Evolutionary conservation across 2,888 invertebrate species (phyloP).

Genomic region (Hypsopygia costalis): DNA sequence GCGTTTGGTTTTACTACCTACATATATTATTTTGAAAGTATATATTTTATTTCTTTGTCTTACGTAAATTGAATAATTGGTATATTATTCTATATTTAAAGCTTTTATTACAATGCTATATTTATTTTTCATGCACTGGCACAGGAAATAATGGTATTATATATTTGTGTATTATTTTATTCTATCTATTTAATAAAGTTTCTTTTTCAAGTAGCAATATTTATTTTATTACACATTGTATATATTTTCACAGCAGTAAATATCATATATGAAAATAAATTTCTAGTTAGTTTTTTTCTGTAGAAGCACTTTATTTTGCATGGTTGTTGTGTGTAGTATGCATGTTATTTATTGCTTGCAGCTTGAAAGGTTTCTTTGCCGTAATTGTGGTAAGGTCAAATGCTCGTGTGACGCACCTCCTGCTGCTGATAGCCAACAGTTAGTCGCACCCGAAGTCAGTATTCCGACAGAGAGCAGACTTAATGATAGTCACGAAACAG

Average conservation of each 20-base stretch:
- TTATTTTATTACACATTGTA: slow-evolving; percentile 15
- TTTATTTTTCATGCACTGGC: slow-evolving; percentile 5
- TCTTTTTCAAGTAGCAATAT: slow-evolving; percentile 5
- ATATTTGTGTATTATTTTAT: slow-evolving; percentile 14
- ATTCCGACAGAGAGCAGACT: slow-evolving; percentile 21
- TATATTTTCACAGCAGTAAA: slow-evolving; percentile 6
- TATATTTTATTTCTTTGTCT: slow-evolving; percentile 3
- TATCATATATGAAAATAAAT: neutral
- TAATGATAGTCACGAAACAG: slow-evolving; percentile 29
- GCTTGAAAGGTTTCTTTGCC: slow-evolving; percentile 88
- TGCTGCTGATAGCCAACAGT: slow-evolving; percentile 27
- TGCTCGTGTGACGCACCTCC: slow-evolving; percentile 75
- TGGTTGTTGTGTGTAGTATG: slow-evolving; percentile 71
- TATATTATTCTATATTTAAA: neutral
- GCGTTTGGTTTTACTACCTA: too few relatives aligned
- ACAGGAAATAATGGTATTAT: slow-evolving; percentile 7
- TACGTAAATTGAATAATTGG: slow-evolving; percentile 1
- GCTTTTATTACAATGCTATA: slow-evolving; percentile 12
- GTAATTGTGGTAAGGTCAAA: slow-evolving; percentile 85
- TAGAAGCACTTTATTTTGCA: slow-evolving; percentile 34
- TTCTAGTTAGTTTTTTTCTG: neutral
- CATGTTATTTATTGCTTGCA: slow-evolving; percentile 83
- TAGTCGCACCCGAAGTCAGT: slow-evolving; percentile 23
- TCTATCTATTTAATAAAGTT: slow-evolving; percentile 12
- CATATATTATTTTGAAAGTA: slow-evolving; percentile 14